Base-by-base conservation (phyloP, 2,888 invertebrate genomes). In the Standfussiana lucernea region DNA sequence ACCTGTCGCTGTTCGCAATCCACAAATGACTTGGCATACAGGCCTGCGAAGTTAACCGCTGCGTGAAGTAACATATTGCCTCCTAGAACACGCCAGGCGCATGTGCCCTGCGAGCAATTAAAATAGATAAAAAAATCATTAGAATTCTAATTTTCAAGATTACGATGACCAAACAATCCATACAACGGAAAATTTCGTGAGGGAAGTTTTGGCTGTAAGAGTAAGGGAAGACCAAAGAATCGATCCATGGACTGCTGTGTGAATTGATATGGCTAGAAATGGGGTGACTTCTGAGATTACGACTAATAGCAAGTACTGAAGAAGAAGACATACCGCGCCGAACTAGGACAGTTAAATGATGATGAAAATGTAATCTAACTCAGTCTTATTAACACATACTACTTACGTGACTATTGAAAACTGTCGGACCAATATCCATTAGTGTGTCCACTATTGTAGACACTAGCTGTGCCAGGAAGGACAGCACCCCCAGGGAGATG, bases 11-110 rank as follows among this genome's bases (percentile, higher is more conserved):
- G 99, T 37, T 99, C 99, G 89, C 99, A 97, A 95, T 99, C 99
- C 0, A 99, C 99, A 89, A 99, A 97, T 93, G 99, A 99, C 96
- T 99, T 99, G 13, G 99, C 99, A 94, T 99, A 99, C 98, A 99
- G 98, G 61, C 99, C 99, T 50, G 99, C 98, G 91, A 99, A 98
- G 96, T 99, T 99, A 53, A 99, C 98, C 59, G 99, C 99, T 50
- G 97, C 94, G 93, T 99, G 99, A 21, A 99, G 97, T 53, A 99
- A 94, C 50, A 97, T 96, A 93, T 99, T 99, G 73, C 98, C 97
- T 92, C 98, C 95, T 98, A 69, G 98, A 93, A 98, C 97, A 65
- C 98, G 97, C 45, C 97, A 92, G 71, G 97, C 94, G 89, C 98
- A 98, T 8, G 94, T 92, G 28, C 28, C 93, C 97, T 97, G 90